Conservation (phyloP, 1,140 invertebrate species). For the Hesperophylax magnus region DNA sequence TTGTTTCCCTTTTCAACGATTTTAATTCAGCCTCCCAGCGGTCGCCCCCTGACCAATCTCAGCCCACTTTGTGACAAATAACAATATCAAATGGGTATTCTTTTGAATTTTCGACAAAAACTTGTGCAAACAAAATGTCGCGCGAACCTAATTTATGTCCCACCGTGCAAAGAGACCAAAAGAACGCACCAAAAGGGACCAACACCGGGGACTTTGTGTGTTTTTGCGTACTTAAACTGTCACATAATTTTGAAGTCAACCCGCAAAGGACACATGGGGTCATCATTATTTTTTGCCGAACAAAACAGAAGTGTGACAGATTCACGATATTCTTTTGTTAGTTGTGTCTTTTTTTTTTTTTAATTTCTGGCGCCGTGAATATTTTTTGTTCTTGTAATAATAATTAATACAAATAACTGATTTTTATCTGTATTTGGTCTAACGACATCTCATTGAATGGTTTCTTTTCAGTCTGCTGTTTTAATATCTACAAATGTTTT, state of each 20-base stretch:
- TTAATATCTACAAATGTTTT: too few relatives aligned
- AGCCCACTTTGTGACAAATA: constrained; percentile 4
- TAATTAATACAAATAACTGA: too few relatives aligned
- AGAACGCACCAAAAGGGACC: not conserved
- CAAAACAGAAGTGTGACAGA: constrained; percentile 34
- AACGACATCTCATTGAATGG: too few relatives aligned
- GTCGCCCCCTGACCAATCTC: not conserved
- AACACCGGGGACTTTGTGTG: constrained; percentile 11
- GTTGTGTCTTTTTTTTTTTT: not conserved
- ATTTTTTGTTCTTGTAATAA: too few relatives aligned
- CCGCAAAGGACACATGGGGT: constrained; percentile 34
- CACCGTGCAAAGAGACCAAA: not conserved
- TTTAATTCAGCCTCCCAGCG: not conserved
- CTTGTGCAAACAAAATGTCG: not conserved
- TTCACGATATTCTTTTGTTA: not conserved
- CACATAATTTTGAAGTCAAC: constrained; percentile 41
- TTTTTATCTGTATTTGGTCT: too few relatives aligned
- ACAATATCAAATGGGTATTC: not conserved
- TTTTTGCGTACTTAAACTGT: constrained; percentile 45
- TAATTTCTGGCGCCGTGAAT: not conserved
- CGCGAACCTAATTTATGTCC: constrained; percentile 2
- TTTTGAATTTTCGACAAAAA: too few relatives aligned
- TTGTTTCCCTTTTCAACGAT: not conserved
- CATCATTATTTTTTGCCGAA: constrained; percentile 12
- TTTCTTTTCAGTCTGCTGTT: too few relatives aligned